Conservation (phyloP, 2,888 invertebrate genomes). For the Habroteleia sp. region DNA sequence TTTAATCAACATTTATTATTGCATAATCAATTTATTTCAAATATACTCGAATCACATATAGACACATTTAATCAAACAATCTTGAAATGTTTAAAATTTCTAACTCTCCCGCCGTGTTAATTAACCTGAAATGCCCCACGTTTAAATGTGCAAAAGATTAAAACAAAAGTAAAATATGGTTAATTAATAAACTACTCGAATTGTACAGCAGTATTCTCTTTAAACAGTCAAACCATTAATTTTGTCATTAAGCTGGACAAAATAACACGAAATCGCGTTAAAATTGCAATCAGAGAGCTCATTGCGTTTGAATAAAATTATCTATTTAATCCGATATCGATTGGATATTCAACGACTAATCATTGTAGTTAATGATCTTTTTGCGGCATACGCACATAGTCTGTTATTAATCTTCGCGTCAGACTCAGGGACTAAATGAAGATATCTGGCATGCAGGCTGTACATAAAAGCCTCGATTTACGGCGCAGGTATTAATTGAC, state of each 20-base stretch:
- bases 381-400: slow-evolving; percentile 26
- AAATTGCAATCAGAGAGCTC: slow-evolving; percentile 25
- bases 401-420: slow-evolving; percentile 50
- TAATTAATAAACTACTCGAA: slow-evolving; percentile 2
- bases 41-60: no score
- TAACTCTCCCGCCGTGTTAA: no score
- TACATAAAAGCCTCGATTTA: slow-evolving; percentile 50
- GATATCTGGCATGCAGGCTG: slow-evolving; percentile 38
- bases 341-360: slow-evolving; percentile 35
- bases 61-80: no score
- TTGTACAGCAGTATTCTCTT: not conserved
- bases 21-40: no score
- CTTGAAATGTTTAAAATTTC: no score
- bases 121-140: no score
- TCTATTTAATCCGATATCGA: slow-evolving; percentile 37
- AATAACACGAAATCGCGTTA: slow-evolving; percentile 17
- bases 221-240: slow-evolving; percentile 20
- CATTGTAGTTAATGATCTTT: slow-evolving; percentile 50
- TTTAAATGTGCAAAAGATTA: no score
- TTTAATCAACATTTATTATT: no score
- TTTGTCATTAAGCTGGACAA: slow-evolving; percentile 9
- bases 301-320: slow-evolving; percentile 41
- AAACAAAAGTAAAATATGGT: no score
- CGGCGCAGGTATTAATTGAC: slow-evolving; percentile 49
- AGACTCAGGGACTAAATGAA: slow-evolving; percentile 40